These are phyloP conservation scores for Mamestra configurata DNA, from an alignment of 1,140 invertebrate species.

Conservation along the genomic window DNA sequence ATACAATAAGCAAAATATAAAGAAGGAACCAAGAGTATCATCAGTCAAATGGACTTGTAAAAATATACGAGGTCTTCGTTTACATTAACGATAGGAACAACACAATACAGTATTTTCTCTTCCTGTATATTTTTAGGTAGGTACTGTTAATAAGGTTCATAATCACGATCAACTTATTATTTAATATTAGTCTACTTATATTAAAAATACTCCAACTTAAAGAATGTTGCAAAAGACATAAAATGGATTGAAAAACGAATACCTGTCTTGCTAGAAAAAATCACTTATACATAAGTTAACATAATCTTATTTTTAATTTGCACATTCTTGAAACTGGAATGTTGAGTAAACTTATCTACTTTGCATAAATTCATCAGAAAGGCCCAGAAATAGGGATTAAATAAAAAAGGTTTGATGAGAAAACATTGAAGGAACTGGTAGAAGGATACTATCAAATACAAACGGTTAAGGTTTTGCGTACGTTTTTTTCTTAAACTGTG, in stretches of 20 bases:
- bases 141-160: neutral
- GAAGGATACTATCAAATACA: neutral
- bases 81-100: slow-evolving; percentile 11
- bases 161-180: neutral
- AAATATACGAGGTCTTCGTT: neutral
- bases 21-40: slow-evolving; percentile 8
- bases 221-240: neutral
- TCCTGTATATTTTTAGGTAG: neutral
- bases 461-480: neutral
- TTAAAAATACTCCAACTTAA: neutral
- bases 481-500: too few relatives aligned
- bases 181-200: neutral
- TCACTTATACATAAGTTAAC: neutral
- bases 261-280: neutral
- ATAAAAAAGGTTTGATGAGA: neutral
- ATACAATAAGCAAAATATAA: too few relatives aligned
- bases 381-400: neutral
- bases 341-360: neutral
- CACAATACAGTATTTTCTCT: slow-evolving; percentile 6
- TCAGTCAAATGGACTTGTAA: slow-evolving; percentile 59
- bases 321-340: neutral
- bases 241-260: neutral
- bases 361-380: slow-evolving; percentile 18
- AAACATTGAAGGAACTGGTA: neutral
- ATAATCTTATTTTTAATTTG: neutral